Evolutionary conservation across 2,797 vertebrate genomes (phyloP).

Genomic region (Tinamus major): DNA sequence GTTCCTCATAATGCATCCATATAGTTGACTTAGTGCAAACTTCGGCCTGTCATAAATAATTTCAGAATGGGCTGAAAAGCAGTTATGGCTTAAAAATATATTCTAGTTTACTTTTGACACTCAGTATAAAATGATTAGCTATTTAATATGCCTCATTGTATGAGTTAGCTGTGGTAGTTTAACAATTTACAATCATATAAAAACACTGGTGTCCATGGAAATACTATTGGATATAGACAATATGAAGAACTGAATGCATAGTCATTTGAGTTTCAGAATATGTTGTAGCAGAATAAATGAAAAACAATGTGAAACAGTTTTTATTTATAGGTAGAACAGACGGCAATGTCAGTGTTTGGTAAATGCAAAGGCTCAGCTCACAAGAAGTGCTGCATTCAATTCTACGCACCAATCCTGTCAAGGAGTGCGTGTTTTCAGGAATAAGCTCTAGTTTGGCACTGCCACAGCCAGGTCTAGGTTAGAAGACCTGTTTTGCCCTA

Average conservation of each 20-base stretch:
- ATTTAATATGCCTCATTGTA: neutral
- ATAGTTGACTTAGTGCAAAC: neutral
- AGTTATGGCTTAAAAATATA: neutral
- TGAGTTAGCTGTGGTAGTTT: neutral
- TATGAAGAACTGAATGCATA: neutral
- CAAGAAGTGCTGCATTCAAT: neutral
- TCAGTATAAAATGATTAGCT: neutral
- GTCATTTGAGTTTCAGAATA: neutral
- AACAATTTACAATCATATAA: neutral
- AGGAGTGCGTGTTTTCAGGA: neutral
- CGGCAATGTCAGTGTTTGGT: neutral
- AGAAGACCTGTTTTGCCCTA: neutral
- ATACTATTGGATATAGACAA: neutral
- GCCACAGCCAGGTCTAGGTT: neutral
- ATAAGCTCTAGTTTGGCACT: rapidly evolving
- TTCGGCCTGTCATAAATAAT: neutral
- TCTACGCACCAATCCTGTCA: rapidly evolving
- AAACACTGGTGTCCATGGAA: neutral
- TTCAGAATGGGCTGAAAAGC: neutral
- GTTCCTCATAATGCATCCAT: neutral
- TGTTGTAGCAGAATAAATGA: neutral
- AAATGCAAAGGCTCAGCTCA: neutral
- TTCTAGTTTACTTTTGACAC: neutral
- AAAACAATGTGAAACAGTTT: neutral
- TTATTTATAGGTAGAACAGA: neutral